Evolutionary conservation across 2,113 vertebrate genomes (phyloP).

Genomic region (Dasyurus viverrinus): DNA sequence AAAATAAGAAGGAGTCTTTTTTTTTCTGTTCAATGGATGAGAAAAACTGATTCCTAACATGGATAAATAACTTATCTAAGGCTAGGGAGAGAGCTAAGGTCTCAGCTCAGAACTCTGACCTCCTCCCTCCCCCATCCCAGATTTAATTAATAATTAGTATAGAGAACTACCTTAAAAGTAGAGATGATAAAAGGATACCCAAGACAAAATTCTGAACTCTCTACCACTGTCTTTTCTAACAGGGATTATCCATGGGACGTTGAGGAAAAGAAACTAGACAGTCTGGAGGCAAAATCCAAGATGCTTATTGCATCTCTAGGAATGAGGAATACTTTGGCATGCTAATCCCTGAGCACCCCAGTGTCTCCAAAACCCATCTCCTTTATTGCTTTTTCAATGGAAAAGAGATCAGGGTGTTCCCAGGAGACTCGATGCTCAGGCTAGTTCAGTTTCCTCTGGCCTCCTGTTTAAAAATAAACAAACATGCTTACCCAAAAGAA

Average conservation of each 20-base stretch:
- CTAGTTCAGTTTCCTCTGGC: slow-evolving; percentile 33
- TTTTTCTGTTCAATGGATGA: neutral
- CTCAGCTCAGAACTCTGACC: neutral
- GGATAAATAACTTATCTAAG: neutral
- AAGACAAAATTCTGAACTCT: neutral
- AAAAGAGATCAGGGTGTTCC: neutral
- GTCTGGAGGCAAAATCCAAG: neutral
- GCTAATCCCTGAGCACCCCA: neutral
- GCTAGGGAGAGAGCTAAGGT: neutral
- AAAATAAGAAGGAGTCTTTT: neutral
- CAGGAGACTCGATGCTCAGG: slow-evolving; percentile 10
- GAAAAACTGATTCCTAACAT: neutral
- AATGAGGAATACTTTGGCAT: neutral
- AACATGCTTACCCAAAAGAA: slow-evolving; percentile 30
- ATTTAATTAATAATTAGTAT: too few relatives aligned
- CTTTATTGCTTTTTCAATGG: slow-evolving; percentile 4
- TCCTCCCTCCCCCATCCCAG: neutral
- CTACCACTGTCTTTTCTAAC: neutral
- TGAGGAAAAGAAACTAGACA: neutral
- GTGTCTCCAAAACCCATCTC: neutral
- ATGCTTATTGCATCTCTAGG: neutral
- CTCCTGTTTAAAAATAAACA: slow-evolving; percentile 46
- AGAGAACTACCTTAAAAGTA: neutral
- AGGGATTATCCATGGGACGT: neutral
- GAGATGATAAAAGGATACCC: neutral